phyloP scores from a whole-genome alignment of 1,140 invertebrate species.

The Drosophila cardini region DNA sequence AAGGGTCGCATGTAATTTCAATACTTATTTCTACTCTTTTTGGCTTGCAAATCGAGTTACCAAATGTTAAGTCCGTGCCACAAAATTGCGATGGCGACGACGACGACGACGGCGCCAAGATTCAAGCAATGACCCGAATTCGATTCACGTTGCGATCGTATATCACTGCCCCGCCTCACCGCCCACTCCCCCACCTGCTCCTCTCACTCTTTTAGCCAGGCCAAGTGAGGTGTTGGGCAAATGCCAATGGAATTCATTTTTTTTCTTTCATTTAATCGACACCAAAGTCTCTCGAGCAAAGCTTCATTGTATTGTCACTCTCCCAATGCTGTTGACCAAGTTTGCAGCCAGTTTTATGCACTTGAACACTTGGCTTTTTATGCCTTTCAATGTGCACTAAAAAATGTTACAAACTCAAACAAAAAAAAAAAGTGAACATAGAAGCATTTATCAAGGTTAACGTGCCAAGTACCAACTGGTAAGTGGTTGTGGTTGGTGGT shows the following conservation, averaged over 20 bases:
- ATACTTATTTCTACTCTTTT: constrained; percentile 38
- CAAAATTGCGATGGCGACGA: constrained; percentile 3
- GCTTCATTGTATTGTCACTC: constrained; percentile 60
- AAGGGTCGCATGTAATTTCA: constrained; percentile 52
- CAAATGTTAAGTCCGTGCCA: constrained; percentile 57
- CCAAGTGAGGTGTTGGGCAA: constrained; percentile 56
- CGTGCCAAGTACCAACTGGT: constrained; percentile 56
- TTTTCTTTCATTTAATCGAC: constrained; percentile 44
- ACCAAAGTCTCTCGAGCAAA: constrained; percentile 37
- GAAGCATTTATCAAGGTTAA: constrained; percentile 68
- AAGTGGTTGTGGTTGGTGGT: no score
- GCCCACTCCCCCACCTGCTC: constrained; percentile 1
- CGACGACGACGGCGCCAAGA: constrained; percentile 19
- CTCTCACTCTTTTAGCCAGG: background rate
- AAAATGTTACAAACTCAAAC: no score
- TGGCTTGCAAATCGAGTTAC: constrained; percentile 71
- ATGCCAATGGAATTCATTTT: constrained; percentile 44
- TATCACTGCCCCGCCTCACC: constrained; percentile 44
- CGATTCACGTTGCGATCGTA: constrained; percentile 73
- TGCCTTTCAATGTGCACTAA: constrained; percentile 15
- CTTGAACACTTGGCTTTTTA: constrained; percentile 56
- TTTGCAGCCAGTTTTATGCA: constrained; percentile 66
- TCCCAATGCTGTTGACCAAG: constrained; percentile 42
- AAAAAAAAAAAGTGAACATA: constrained; percentile 26
- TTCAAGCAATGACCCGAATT: constrained; percentile 74